A percentile compares a stretch with the other conserved stretches of the same genome.
phyloP scores from a whole-genome alignment of 2,888 invertebrate genomes.

The Lasioglossum vierecki region DNA sequence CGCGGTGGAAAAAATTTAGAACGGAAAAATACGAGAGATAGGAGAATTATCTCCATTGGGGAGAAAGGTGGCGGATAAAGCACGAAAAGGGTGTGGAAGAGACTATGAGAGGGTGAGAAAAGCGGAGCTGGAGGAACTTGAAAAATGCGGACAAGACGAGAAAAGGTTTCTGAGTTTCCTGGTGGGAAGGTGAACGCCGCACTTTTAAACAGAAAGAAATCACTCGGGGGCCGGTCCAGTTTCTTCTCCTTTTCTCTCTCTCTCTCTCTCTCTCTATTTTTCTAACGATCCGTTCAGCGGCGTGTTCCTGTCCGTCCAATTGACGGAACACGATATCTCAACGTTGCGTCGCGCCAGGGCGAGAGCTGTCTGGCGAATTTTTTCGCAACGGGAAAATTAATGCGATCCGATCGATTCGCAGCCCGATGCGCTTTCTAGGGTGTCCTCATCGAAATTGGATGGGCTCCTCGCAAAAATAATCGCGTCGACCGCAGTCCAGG shows the following conservation, averaged over 20 bases:
- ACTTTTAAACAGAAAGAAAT: conserved; percentile 61
- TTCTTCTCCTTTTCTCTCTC: not conserved
- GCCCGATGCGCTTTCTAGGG: conserved; percentile 24
- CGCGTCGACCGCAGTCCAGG: not conserved
- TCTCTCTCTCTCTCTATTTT: conserved; percentile 16
- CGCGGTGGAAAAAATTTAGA: conserved; percentile 1
- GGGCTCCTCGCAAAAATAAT: not conserved
- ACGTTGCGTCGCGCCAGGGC: conserved; percentile 37
- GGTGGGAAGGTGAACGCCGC: conserved; percentile 44
- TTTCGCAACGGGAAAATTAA: conserved; percentile 39
- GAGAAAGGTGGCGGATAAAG: conserved; percentile 15
- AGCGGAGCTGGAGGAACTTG: conserved; percentile 57
- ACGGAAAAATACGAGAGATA: conserved; percentile 5
- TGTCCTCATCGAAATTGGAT: conserved; percentile 16
- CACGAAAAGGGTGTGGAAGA: conserved; percentile 11
- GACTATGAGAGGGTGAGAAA: conserved; percentile 45
- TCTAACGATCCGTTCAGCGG: conserved; percentile 51
- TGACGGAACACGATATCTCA: conserved; percentile 62
- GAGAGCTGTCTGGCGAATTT: conserved; percentile 37
- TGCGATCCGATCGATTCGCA: conserved; percentile 40
- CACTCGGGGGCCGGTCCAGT: conserved; percentile 52
- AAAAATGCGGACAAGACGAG: conserved; percentile 66
- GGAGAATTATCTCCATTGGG: too few relatives aligned
- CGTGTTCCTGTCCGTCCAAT: conserved; percentile 56
- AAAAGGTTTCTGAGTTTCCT: conserved; percentile 53